Conservation (phyloP, 2,113 vertebrate species). For the Paratilapia polleni region DNA sequence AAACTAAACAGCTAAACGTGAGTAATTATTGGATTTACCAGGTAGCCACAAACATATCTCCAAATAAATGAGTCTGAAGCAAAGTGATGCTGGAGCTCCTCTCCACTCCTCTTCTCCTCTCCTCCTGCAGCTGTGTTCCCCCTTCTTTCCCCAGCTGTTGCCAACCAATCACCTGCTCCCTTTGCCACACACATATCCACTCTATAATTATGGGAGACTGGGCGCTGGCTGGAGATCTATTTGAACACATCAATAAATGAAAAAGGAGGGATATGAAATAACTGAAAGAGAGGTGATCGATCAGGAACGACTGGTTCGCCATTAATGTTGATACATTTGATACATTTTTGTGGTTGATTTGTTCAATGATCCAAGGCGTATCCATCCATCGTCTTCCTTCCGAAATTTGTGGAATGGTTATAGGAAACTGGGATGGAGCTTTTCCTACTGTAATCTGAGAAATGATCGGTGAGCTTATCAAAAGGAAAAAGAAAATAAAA, state of each 20-base stretch:
- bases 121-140: constrained; percentile 61
- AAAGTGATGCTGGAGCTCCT: background rate
- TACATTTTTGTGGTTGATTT: background rate
- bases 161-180: constrained; percentile 64
- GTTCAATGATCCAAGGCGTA: background rate
- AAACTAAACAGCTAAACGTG: background rate
- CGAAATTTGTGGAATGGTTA: background rate
- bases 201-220: constrained; percentile 44
- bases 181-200: constrained; percentile 27
- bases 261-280: constrained; percentile 9
- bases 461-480: background rate
- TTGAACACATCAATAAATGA: constrained; percentile 35
- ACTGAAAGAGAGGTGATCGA: background rate
- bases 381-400: background rate
- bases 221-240: constrained; percentile 28
- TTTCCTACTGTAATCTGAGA: background rate
- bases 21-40: background rate
- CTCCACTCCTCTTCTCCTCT: background rate
- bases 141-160: constrained; percentile 65
- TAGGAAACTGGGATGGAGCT: background rate
- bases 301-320: background rate
- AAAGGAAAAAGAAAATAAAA: background rate
- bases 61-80: background rate
- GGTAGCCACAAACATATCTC: background rate
- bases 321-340: background rate